phyloP scores from a whole-genome alignment of 2,113 vertebrate genomes.

The Lathamus discolor region DNA sequence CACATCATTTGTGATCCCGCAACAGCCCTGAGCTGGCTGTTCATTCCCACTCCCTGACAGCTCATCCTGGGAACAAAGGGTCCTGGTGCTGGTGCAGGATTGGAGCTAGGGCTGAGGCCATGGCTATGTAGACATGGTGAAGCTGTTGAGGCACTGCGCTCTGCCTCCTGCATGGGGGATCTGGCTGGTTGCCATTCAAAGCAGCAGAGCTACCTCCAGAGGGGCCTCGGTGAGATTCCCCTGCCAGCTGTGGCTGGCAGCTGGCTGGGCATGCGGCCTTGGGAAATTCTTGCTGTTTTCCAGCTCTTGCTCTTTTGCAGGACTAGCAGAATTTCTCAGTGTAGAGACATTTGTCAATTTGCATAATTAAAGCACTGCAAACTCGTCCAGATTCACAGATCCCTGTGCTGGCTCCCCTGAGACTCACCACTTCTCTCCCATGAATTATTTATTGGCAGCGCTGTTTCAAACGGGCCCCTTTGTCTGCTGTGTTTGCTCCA shows the following conservation, averaged over 20 bases:
- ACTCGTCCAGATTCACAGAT: conserved; percentile 61
- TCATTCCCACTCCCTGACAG: background rate
- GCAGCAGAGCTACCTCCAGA: background rate
- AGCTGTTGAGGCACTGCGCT: background rate
- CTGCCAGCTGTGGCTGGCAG: conserved; percentile 53
- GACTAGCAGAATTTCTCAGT: conserved; percentile 41
- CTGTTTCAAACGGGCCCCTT: conserved; percentile 1
- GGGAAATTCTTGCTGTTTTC: conserved; percentile 27
- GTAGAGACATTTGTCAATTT: conserved; percentile 68
- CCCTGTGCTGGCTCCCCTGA: conserved; percentile 44
- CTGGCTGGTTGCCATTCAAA: background rate
- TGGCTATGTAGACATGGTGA: background rate
- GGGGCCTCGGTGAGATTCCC: background rate
- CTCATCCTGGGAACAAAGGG: background rate
- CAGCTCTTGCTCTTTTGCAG: conserved; percentile 53
- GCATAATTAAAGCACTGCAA: conserved; percentile 70
- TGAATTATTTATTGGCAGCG: conserved; percentile 50
- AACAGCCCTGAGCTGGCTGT: background rate
- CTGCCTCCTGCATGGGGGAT: background rate
- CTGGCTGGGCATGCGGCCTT: background rate
- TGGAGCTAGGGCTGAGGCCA: background rate
- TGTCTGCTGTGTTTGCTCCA: conserved; percentile 22
- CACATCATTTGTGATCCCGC: background rate
- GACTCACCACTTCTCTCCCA: conserved; percentile 35
- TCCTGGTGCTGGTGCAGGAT: background rate